These are phyloP conservation scores for Oncopodura yosiiana DNA, from an alignment of 1,140 invertebrate genomes.

Conservation along the genomic window DNA sequence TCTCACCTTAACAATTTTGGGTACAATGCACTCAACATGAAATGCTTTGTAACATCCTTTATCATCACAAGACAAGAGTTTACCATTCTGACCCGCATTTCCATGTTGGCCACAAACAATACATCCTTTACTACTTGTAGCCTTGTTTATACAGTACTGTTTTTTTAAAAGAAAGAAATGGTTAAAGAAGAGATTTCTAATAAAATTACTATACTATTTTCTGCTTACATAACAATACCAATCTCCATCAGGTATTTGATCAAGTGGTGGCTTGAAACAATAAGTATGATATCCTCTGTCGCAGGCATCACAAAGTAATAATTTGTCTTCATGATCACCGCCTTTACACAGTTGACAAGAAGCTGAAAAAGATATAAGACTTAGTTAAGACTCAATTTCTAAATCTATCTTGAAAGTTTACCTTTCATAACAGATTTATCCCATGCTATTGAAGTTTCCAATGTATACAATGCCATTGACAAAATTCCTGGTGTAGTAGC, in stretches of 20 bases:
- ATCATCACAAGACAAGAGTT: slow-evolving; percentile 71
- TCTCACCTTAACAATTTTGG: slow-evolving; percentile 66
- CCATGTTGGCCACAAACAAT: slow-evolving; percentile 66
- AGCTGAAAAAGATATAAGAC: slow-evolving; percentile 48
- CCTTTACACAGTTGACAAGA: slow-evolving; percentile 93
- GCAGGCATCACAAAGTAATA: slow-evolving; percentile 91
- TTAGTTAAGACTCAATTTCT: not conserved
- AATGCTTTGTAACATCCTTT: slow-evolving; percentile 86
- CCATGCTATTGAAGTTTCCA: slow-evolving; percentile 89
- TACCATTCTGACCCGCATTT: slow-evolving; percentile 57
- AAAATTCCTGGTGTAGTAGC: slow-evolving; percentile 78
- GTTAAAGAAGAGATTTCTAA: slow-evolving; percentile 53
- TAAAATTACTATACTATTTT: not conserved
- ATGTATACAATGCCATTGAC: slow-evolving; percentile 76
- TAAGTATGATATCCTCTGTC: slow-evolving; percentile 97
- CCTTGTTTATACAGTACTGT: slow-evolving; percentile 94
- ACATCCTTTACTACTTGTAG: slow-evolving; percentile 66
- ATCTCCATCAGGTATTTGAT: slow-evolving; percentile 88
- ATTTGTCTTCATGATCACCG: slow-evolving; percentile 90
- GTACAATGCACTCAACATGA: slow-evolving; percentile 84
- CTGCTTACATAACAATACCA: slow-evolving; percentile 62
- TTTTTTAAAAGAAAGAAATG: no score
- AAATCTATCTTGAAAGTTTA: slow-evolving; percentile 58
- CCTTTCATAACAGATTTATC: slow-evolving; percentile 99
- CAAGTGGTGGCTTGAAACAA: slow-evolving; percentile 95